Evolutionary conservation across 1,140 invertebrate genomes (phyloP).

Genomic region (Parasteatoda tepidariorum): DNA sequence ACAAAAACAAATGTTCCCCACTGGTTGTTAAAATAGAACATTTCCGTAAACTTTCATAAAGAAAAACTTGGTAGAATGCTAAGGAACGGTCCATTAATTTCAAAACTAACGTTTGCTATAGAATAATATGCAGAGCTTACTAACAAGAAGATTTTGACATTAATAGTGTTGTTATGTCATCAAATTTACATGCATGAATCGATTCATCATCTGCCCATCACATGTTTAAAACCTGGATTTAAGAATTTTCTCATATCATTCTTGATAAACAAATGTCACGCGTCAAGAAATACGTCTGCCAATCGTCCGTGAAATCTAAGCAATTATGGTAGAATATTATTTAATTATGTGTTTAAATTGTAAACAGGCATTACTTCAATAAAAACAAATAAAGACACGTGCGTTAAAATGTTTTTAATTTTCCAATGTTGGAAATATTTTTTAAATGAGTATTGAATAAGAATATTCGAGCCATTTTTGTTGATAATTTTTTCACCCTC

Average conservation of each 20-base stretch:
- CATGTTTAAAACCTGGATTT: not conserved
- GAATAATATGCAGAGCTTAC: not conserved
- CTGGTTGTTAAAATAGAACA: not conserved
- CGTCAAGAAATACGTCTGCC: not conserved
- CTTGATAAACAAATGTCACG: not conserved
- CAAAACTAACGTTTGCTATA: not conserved
- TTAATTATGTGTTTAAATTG: no score
- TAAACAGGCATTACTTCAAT: no score
- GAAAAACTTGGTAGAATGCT: not conserved
- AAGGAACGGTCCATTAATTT: not conserved
- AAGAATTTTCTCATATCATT: not conserved
- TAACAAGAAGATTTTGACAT: not conserved
- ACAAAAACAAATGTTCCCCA: not conserved
- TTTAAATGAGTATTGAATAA: no score
- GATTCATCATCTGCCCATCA: not conserved
- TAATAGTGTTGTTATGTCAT: not conserved
- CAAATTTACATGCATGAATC: not conserved
- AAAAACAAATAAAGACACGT: no score
- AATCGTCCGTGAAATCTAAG: not conserved
- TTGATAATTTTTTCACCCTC: no score
- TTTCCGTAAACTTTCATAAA: no score
- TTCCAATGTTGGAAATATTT: no score
- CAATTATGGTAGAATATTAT: no score
- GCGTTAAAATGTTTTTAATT: no score
- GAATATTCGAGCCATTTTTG: no score